phyloP scores from a whole-genome alignment of 1,140 invertebrate genomes.

The Trichogramma pretiosum region DNA sequence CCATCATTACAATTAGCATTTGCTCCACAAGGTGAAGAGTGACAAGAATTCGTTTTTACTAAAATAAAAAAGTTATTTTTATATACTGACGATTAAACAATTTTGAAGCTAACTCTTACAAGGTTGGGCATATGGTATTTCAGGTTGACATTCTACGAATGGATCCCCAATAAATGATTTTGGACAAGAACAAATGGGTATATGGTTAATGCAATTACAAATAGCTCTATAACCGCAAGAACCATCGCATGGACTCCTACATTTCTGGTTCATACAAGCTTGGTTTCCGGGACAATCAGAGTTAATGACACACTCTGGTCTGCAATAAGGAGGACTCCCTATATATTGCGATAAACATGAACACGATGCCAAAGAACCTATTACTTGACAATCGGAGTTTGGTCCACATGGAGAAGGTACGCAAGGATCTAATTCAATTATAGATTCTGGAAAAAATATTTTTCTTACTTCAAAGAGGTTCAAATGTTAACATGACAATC shows the following conservation, averaged over 20 bases:
- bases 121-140: constrained; percentile 3
- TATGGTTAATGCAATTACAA: constrained; percentile 57
- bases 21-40: constrained; percentile 52
- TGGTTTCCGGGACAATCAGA: constrained; percentile 55
- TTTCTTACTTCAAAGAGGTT: neutral
- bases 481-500: neutral
- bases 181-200: constrained; percentile 54
- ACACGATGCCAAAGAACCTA: constrained; percentile 44
- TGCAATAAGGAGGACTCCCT: constrained; percentile 64
- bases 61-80: constrained; percentile 5
- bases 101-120: neutral
- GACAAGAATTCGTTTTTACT: constrained; percentile 48
- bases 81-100: neutral
- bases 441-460: constrained; percentile 8
- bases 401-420: constrained; percentile 44
- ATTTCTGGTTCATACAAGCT: constrained; percentile 56
- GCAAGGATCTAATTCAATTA: constrained; percentile 30
- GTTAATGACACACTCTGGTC: constrained; percentile 65
- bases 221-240: constrained; percentile 58
- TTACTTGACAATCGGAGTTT: constrained; percentile 47
- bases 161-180: constrained; percentile 55
- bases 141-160: constrained; percentile 36
- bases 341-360: constrained; percentile 62
- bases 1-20: constrained; percentile 48
- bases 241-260: constrained; percentile 56